Evolutionary conservation across 2,888 invertebrate species (phyloP).

Genomic region (Hemithea aestivaria): DNA sequence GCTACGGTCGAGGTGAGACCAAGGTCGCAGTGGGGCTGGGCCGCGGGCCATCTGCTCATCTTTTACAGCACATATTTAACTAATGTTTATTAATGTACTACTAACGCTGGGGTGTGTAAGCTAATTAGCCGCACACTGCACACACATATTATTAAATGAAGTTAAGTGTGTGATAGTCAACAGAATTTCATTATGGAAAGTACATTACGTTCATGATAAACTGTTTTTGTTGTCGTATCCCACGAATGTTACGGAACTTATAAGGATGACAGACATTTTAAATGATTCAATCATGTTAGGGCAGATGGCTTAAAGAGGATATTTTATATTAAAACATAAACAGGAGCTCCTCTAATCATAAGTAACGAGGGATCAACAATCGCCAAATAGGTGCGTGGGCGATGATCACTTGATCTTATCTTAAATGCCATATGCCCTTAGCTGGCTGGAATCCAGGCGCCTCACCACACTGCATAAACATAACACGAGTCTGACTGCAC

Average conservation of each 20-base stretch:
- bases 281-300: conserved; percentile 11
- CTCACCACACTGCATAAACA: conserved; percentile 16
- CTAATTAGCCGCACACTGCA: conserved; percentile 16
- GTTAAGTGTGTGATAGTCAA: conserved; percentile 13
- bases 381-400: conserved; percentile 56
- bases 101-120: conserved; percentile 17
- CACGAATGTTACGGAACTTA: too few species aligned
- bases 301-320: conserved; percentile 8
- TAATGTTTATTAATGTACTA: conserved; percentile 21
- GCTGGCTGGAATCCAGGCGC: conserved; percentile 34
- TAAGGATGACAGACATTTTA: conserved; percentile 2
- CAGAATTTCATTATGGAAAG: background rate
- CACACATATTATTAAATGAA: conserved; percentile 15
- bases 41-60: conserved; percentile 14
- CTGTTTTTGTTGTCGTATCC: too few species aligned
- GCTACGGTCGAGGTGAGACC: conserved; percentile 25
- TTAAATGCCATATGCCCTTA: conserved; percentile 37
- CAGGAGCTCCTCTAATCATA: conserved; percentile 45
- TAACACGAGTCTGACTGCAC: conserved; percentile 1
- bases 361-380: conserved; percentile 56
- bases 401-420: conserved; percentile 58
- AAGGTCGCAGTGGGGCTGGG: conserved; percentile 21
- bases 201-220: too few species aligned
- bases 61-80: conserved; percentile 17
- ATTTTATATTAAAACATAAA: conserved; percentile 29